Base-by-base conservation (phyloP, 2,113 vertebrate species). In the Philantomba maxwellii region DNA sequence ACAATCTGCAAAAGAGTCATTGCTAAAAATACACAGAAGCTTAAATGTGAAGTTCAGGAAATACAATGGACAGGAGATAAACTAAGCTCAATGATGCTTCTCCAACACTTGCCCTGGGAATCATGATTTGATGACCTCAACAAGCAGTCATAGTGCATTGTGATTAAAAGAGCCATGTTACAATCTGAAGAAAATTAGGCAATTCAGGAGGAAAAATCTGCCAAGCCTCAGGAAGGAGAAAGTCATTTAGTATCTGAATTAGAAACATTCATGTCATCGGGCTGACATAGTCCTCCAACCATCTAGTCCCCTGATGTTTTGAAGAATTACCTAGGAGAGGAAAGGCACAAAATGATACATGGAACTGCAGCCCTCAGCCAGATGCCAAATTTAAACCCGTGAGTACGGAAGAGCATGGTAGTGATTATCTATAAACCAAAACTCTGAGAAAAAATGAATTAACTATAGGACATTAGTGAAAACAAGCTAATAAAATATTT, bases 171-270 rank as follows among this genome's bases (percentile, higher is more conserved):
- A 87, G 91, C 43, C 60, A 39, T 11, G 36, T 70, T 93, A 73
- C 73, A 93, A 91, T 92, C 39, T 75, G 90, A 93, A 89, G 64
- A 89, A 96, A 96, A 97, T 93, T 91, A 66, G 55, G 51, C 47
- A 43, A 82, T 77, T 85, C 93, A 4, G 26, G 73, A 89, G 51
- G 49, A 60, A 93, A 93, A 97, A 43, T 6, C 55, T 88, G n/a
- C 87, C 51, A 96, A 95, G 28, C 58, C 43, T 93, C 77, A 66
- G 43, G 80, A 55, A 78, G 43, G 47, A 81, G 57, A 86, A 96
- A 95, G 60, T 92, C 49, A 87, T 53, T 93, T 85, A 60, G 73
- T 75, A 60, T 19, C 81, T 85, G 80, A 93, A 91, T 96, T 78
- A 77, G 90, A 94, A 91, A 90, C 53, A 87, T 55, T 87, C 87